Evolutionary conservation across 1,140 invertebrate species (phyloP).

Genomic region (Procambarus virginalis): DNA sequence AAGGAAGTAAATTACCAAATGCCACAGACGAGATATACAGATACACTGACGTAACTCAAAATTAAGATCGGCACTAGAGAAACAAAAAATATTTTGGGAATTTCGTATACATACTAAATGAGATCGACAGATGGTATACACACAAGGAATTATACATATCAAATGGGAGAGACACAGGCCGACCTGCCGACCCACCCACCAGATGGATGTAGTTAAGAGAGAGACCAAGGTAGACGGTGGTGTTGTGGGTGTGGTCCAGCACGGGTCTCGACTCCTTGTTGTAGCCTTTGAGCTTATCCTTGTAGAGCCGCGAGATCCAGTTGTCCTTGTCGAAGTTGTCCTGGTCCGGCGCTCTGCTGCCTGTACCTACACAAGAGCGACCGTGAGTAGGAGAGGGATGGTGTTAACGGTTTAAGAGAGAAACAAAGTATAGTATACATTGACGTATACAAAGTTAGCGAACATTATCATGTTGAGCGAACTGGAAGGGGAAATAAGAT

Average conservation of each 20-base stretch:
- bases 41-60: not conserved
- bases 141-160: no score
- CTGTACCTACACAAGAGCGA: not conserved
- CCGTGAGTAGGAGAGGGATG: no score
- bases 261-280: constrained; percentile 14
- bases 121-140: no score
- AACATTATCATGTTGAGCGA: no score
- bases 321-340: not conserved
- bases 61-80: no score
- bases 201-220: constrained; percentile 15
- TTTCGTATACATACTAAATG: no score
- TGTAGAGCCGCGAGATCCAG: constrained; percentile 31
- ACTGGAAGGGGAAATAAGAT: no score
- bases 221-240: constrained; percentile 30
- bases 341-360: not conserved
- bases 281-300: constrained; percentile 17
- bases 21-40: not conserved
- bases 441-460: no score
- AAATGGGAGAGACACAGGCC: no score
- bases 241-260: constrained; percentile 15
- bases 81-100: no score
- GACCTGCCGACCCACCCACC: not conserved
- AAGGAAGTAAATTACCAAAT: not conserved
- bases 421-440: no score
- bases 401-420: no score